phyloP scores from a whole-genome alignment of 2,797 vertebrate genomes.

The Sebastes steindachneri region DNA sequence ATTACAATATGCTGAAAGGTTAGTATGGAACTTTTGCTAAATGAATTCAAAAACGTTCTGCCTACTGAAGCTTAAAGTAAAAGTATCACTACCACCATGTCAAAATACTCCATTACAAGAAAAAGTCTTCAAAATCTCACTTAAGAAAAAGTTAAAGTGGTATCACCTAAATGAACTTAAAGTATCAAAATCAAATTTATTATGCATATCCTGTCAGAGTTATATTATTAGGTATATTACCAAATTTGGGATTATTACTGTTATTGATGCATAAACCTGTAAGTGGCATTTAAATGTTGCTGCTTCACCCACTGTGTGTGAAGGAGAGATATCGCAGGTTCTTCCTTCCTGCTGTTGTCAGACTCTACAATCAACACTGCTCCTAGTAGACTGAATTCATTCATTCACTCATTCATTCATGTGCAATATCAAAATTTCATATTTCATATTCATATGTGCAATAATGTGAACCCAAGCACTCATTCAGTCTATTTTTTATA shows the following conservation, averaged over 20 bases:
- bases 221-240: background rate
- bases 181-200: background rate
- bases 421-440: no score
- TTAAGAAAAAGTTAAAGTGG: background rate
- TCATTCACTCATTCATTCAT: no score
- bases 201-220: background rate
- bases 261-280: background rate
- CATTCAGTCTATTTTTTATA: no score
- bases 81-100: background rate
- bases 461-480: no score
- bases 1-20: no score
- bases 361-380: no score
- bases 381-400: no score
- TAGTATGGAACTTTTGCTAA: rapidly evolving
- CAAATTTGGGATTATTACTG: background rate
- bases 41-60: rapidly evolving
- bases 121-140: background rate
- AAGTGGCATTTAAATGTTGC: background rate
- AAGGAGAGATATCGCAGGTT: no score
- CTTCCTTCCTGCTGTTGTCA: no score
- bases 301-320: no score
- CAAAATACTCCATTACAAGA: background rate
- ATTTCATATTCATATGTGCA: no score
- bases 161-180: background rate
- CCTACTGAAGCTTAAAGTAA: background rate